Evolutionary conservation across 2,113 vertebrate species (phyloP), one percentile per base, ranked within the genome.

Genomic region (Siphamia tubifer): DNA sequence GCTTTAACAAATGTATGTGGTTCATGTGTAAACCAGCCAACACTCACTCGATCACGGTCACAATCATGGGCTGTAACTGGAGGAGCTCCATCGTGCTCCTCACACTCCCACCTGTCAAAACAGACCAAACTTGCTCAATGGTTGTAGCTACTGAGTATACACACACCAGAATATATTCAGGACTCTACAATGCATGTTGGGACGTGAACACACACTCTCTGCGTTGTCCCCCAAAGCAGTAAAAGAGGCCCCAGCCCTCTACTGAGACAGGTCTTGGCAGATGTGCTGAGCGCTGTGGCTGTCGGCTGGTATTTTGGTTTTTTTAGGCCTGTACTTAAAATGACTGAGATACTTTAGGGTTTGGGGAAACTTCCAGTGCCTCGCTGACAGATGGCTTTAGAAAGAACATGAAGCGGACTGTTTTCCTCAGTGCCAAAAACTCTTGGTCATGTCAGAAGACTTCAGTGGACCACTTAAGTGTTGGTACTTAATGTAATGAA

Each of bases 281-380:
- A 89, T 85, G 77, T 79, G 53, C 77, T 16, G 82, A 64, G 30
- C 17, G 78, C 61, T 77, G 63, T 86, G 82, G 80, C 76, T 68
- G 55, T 51, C 15, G 31, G 70, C 76, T 75, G 85, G 77, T 84
- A 81, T 81, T 89, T 83, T 49, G 74, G 82, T 82, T 77, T 75
- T 75, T 45, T 4, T 3, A 77, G 85, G 74, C 81, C 89, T 89
- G 75, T 83, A 86, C 60, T 91, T 92, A 87, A 89, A 72, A 84
- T 89, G 72, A 79, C 83, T 90, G 78, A 77, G 88, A 89, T 89
- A 75, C 69, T 81, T 87, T 32, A 44, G 67, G 83, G 73, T 84
- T 86, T 42, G 64, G 75, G 68, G 68, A 44, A 48, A 48, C 68
- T 74, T 78, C 71, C 62, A 68, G 9, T 44, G 39, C 57, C 74